These are phyloP conservation scores for Tanytarsus gracilentus DNA, from an alignment of 2,888 invertebrate genomes.

Conservation along the genomic window DNA sequence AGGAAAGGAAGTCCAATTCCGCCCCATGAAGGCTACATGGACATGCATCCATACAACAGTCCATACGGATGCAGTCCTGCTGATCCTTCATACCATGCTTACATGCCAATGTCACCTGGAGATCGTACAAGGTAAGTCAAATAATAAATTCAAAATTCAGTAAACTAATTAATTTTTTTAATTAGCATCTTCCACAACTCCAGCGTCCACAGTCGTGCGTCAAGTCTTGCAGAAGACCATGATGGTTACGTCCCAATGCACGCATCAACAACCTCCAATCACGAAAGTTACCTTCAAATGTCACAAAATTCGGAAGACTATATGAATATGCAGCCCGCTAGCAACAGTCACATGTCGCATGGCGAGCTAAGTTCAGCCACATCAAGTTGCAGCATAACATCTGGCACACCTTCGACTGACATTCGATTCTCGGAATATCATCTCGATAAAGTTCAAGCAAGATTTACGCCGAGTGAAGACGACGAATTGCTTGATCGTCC, in stretches of 20 bases:
- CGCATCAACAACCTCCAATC: constrained; percentile 40
- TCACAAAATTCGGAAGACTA: constrained; percentile 37
- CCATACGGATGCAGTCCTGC: constrained; percentile 47
- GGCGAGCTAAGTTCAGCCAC: constrained; percentile 51
- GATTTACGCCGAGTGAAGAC: constrained; percentile 55
- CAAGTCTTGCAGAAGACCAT: constrained; percentile 49
- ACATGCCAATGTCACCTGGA: constrained; percentile 50
- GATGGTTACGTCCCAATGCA: constrained; percentile 61
- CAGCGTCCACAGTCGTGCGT: constrained; percentile 53
- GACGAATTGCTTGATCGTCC: constrained; percentile 51
- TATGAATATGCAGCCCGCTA: constrained; percentile 18
- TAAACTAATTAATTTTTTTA: constrained; percentile 8
- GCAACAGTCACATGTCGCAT: constrained; percentile 33
- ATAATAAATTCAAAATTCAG: constrained; percentile 6
- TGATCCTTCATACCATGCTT: constrained; percentile 36
- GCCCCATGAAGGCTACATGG: constrained; percentile 39
- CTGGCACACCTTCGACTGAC: constrained; percentile 74
- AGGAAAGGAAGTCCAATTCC: constrained; percentile 32
- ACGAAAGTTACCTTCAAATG: constrained; percentile 31
- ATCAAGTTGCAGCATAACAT: constrained; percentile 65
- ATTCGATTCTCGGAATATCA: constrained; percentile 67
- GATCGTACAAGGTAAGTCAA: constrained; percentile 33
- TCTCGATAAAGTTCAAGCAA: constrained; percentile 70
- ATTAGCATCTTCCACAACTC: constrained; percentile 38
- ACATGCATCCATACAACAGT: constrained; percentile 43